phyloP scores from a whole-genome alignment of 1,140 invertebrate species.

The Cydia amplana region DNA sequence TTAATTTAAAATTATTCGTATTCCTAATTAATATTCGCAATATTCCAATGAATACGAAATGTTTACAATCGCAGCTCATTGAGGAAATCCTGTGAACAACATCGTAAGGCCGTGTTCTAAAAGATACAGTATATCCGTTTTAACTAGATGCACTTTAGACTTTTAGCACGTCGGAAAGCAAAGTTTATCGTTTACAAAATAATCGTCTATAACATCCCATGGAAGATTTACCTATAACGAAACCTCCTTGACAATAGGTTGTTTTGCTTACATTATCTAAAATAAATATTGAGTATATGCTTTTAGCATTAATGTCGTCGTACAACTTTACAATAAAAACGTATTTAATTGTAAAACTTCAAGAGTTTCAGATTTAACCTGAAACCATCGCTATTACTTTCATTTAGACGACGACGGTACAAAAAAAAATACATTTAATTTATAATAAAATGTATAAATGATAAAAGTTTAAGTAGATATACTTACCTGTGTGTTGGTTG shows the following conservation, averaged over 20 bases:
- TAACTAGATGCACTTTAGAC: neutral
- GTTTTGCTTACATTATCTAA: neutral
- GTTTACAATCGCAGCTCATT: neutral
- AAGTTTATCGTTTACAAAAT: conserved; percentile 3
- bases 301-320: too few species aligned
- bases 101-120: neutral
- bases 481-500: too few species aligned
- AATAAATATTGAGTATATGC: neutral
- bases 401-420: neutral
- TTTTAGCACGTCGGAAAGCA: neutral
- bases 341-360: neutral
- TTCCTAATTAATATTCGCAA: neutral
- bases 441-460: too few species aligned
- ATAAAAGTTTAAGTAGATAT: too few species aligned
- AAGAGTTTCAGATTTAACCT: neutral
- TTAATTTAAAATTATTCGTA: neutral
- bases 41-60: neutral
- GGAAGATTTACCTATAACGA: neutral
- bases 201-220: neutral
- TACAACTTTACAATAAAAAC: too few species aligned
- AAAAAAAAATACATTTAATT: too few species aligned
- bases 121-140: neutral
- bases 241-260: neutral
- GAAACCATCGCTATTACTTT: neutral
- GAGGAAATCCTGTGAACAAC: conserved; percentile 13